phyloP scores from a whole-genome alignment of 2,888 invertebrate species.

The Morpho deidamia region DNA sequence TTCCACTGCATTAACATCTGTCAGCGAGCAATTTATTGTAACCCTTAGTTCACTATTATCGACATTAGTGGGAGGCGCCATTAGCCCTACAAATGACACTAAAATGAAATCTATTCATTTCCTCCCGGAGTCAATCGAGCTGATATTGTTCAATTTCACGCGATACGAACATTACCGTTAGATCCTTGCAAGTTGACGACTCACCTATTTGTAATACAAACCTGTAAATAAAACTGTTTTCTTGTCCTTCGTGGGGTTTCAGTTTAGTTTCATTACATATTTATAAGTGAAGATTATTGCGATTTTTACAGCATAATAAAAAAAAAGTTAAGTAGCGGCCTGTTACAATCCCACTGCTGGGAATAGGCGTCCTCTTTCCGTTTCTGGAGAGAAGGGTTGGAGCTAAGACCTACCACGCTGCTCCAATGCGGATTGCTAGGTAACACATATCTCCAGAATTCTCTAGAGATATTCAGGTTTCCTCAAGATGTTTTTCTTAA shows the following conservation, averaged over 20 bases:
- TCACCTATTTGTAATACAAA: slow-evolving; percentile 25
- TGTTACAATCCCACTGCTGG: no score
- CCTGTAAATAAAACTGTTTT: slow-evolving; percentile 21
- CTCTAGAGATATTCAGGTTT: no score
- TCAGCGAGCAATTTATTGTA: slow-evolving; percentile 40
- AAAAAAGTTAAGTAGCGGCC: no score
- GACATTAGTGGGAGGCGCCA: slow-evolving; percentile 64
- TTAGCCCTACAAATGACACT: slow-evolving; percentile 77
- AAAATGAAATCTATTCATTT: slow-evolving; percentile 79
- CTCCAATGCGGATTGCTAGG: no score
- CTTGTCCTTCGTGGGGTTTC: slow-evolving; percentile 11
- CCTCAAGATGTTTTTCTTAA: no score
- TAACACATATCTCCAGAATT: no score
- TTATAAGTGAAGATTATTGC: slow-evolving; percentile 1
- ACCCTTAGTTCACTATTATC: slow-evolving; percentile 41
- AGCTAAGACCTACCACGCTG: no score
- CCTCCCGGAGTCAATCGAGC: slow-evolving; percentile 70
- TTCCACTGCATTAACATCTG: slow-evolving; percentile 43
- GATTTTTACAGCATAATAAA: no score
- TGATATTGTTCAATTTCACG: slow-evolving; percentile 73
- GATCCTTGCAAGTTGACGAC: slow-evolving; percentile 37
- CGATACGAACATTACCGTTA: slow-evolving; percentile 65
- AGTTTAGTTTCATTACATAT: not conserved
- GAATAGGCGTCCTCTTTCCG: no score
- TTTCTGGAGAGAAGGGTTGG: no score